A percentile compares a stretch with the other conserved stretches of the same genome.
These are phyloP conservation scores for Muricea muricata DNA, from an alignment of 92 coral and sea anemone genomes.

Conservation along the genomic window DNA sequence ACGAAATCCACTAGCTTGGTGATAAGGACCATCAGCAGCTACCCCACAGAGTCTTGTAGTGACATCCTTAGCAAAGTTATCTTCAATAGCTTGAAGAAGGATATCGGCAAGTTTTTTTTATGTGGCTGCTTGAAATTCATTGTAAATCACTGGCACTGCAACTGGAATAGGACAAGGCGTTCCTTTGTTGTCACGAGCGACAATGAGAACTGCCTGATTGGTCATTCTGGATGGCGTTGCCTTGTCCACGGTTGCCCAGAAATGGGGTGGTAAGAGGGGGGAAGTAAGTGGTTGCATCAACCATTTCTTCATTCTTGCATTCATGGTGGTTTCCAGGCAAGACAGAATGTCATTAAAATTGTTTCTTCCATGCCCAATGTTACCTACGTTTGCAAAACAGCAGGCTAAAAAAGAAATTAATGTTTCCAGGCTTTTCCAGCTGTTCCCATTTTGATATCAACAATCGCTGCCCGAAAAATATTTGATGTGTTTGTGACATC, in stretches of 20 bases:
- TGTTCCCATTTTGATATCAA: slow-evolving; percentile 18
- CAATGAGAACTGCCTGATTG: neutral
- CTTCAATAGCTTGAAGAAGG: neutral
- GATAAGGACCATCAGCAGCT: neutral
- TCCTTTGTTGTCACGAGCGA: neutral
- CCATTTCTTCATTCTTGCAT: slow-evolving; percentile 46
- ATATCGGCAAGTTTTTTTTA: neutral
- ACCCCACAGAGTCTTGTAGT: slow-evolving; percentile 1
- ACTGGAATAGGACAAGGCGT: slow-evolving; percentile 5
- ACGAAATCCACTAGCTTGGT: slow-evolving; percentile 44
- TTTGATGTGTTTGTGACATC: slow-evolving; percentile 6
- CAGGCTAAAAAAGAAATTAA: slow-evolving; percentile 47
- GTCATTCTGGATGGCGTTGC: slow-evolving; percentile 7
- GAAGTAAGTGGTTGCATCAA: slow-evolving; percentile 31
- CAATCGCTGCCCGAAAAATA: slow-evolving; percentile 36
- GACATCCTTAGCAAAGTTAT: neutral
- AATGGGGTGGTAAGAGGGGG: slow-evolving; percentile 45
- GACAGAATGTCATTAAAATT: slow-evolving; percentile 43
- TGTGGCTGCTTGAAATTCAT: neutral
- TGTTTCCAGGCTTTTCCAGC: slow-evolving; percentile 50
- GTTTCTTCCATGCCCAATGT: slow-evolving; percentile 41
- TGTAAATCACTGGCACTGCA: neutral
- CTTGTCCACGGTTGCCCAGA: slow-evolving; percentile 24
- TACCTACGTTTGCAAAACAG: slow-evolving; percentile 38
- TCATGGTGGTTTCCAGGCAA: slow-evolving; percentile 42